phyloP scores from a whole-genome alignment of 1,140 invertebrate genomes.

The Brachionus calyciflorus region DNA sequence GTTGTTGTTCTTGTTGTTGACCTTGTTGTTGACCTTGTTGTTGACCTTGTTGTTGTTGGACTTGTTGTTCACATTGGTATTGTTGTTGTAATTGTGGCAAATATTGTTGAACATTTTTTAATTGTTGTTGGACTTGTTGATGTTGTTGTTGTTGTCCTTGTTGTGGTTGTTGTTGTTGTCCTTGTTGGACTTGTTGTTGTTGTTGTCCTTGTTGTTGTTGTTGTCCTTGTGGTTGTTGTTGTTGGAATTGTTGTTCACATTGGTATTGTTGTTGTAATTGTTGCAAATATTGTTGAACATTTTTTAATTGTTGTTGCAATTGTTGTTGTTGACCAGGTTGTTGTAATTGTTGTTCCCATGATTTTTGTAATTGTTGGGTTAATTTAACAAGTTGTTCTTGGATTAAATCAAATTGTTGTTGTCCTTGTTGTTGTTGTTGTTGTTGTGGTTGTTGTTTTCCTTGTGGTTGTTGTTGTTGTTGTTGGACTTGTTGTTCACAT shows the following conservation, averaged over 20 bases:
- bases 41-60: conserved; percentile 10
- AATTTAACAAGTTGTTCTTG: not conserved
- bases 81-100: not conserved
- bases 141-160: not conserved
- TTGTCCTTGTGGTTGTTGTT: not conserved
- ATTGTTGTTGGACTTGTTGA: not conserved
- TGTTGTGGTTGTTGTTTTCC: not conserved
- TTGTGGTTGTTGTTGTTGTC: not conserved
- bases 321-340: not conserved
- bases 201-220: conserved; percentile 11
- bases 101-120: not conserved
- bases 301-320: not conserved
- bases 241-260: not conserved
- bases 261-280: not conserved
- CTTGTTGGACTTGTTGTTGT: not conserved
- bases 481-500: not conserved
- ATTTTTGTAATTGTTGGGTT: not conserved
- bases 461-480: conserved; percentile 23
- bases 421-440: not conserved
- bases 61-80: not conserved
- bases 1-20: not conserved
- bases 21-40: not conserved
- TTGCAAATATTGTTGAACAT: not conserved
- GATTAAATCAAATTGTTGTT: not conserved
- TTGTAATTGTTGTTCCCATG: no score